phyloP scores from a whole-genome alignment of 2,113 vertebrate genomes.

The Diphyllodes magnificus region DNA sequence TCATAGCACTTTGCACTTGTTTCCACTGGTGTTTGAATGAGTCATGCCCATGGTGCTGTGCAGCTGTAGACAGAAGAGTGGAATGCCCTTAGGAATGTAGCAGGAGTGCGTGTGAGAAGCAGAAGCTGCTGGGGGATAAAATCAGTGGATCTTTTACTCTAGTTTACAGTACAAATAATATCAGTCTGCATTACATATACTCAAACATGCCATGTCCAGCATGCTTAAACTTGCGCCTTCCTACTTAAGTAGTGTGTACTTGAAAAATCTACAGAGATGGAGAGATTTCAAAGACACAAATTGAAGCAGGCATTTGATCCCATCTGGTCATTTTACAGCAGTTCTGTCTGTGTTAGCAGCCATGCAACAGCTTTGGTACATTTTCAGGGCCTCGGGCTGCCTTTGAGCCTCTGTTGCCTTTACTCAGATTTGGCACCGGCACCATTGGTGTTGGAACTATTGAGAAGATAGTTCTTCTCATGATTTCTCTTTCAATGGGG shows the following conservation, averaged over 20 bases:
- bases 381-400: neutral
- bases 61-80: slow-evolving; percentile 14
- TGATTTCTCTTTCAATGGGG: neutral
- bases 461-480: neutral
- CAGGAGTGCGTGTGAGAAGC: neutral
- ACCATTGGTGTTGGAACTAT: neutral
- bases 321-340: neutral
- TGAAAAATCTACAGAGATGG: neutral
- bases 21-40: slow-evolving; percentile 39
- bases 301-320: neutral
- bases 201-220: neutral
- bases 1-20: slow-evolving; percentile 33
- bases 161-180: slow-evolving; percentile 31
- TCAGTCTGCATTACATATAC: neutral
- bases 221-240: slow-evolving; percentile 12
- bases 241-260: neutral
- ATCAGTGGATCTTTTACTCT: neutral
- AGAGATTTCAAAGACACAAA: neutral
- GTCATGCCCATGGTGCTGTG: neutral
- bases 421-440: neutral
- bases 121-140: slow-evolving; percentile 29
- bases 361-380: neutral
- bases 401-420: neutral
- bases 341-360: neutral
- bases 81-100: slow-evolving; percentile 22